Evolutionary conservation across 2,888 invertebrate genomes (phyloP), one percentile per base, ranked within the genome.

Genomic region (Marronus borbonicus): DNA sequence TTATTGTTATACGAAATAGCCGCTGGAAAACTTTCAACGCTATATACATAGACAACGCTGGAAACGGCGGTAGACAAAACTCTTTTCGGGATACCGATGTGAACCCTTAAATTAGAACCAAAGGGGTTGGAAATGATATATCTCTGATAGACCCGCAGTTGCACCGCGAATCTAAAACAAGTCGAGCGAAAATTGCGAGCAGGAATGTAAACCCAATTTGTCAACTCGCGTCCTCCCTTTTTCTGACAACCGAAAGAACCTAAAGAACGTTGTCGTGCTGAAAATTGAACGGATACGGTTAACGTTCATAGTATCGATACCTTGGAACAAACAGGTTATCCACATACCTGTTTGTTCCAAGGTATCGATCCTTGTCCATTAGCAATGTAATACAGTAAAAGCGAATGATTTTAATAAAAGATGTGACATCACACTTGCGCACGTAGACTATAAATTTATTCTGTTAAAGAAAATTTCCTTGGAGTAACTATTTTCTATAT

Each of bases 131-230:
- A 72, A 84, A 84, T 84, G 84, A 84, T 84, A 84, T 83, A 85
- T 84, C 80, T 83, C 80, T 78, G 84, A 82, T 82, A 78, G 81
- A 81, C 83, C 84, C 84, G 83, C 84, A 82, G 82, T 78, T 80
- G 81, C 81, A 82, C 83, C 80, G 80, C 82, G 81, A 83, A 82
- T 83, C 84, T 81, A 83, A 81, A 83, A 76, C 82, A 82, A 85
- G 83, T 85, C 85, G 84, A 83, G 87, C 86, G 87, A 85, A 86
- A 86, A 86, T 83, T 85, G 84, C 87, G 86, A 84, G 84, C 84
- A 83, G 88, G 88, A 88, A 88, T 87, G 88, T 87, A 87, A 87
- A 87, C 87, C 85, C 84, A 88, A 88, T 88, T 88, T 88, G 87
- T 88, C 88, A 87, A 87, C 85, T 84, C 82, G 77, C 72, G 74